phyloP scores from a whole-genome alignment of 2,797 vertebrate species.

The Rhabdophis nuchalis region DNA sequence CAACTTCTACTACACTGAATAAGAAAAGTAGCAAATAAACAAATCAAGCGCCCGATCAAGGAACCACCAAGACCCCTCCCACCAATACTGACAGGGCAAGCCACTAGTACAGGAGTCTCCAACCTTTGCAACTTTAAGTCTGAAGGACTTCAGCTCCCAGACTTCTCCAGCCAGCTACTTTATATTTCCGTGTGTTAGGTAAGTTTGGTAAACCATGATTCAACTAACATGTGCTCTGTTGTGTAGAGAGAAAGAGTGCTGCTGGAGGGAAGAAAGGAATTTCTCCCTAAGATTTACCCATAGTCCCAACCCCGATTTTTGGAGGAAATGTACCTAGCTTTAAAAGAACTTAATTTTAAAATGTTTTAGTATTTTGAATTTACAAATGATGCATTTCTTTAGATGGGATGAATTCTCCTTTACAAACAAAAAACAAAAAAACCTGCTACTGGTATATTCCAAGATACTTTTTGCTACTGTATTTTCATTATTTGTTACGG shows the following conservation, averaged over 20 bases:
- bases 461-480: background rate
- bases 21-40: background rate
- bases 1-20: background rate
- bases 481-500: background rate
- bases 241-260: background rate
- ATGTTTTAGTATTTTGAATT: constrained; percentile 29
- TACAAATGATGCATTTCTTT: background rate
- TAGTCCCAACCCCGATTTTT: background rate
- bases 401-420: background rate
- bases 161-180: no score
- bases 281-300: background rate
- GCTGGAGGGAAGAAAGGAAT: background rate
- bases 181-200: background rate
- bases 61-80: no score
- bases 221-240: background rate
- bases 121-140: no score
- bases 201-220: background rate
- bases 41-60: no score
- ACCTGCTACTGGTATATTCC: background rate
- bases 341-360: background rate
- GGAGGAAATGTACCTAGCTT: background rate
- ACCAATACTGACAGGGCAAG: no score
- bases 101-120: no score
- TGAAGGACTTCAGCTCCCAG: no score
- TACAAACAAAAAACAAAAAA: background rate